Percentiles rank a stretch among this genome's conserved stretches.
Conservation (phyloP, 2,113 vertebrate species). For the Sylvietta virens region DNA sequence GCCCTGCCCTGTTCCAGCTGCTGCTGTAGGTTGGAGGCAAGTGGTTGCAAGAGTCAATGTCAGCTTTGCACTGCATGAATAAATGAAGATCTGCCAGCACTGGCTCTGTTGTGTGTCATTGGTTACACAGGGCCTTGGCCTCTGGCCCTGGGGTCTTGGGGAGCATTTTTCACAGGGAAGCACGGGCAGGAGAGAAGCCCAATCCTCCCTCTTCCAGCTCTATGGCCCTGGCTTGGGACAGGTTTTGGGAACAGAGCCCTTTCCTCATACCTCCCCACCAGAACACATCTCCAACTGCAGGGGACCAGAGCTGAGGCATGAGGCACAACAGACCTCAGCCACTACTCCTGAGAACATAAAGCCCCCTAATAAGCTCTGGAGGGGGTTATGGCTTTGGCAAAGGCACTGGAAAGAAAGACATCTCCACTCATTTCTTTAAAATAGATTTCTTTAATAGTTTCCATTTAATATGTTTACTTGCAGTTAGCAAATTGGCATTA, state of each 20-base stretch:
- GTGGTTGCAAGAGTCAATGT: constrained; percentile 46
- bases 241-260: neutral
- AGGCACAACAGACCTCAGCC: neutral
- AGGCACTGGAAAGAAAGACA: constrained; percentile 31
- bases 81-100: neutral
- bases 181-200: neutral
- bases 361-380: fast-evolving
- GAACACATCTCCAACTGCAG: too few species aligned
- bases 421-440: constrained; percentile 64
- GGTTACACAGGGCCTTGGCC: neutral
- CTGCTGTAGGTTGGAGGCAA: neutral
- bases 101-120: neutral
- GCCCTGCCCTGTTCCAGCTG: neutral
- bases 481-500: constrained; percentile 74
- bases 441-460: constrained; percentile 80
- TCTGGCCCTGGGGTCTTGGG: neutral
- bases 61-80: neutral
- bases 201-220: neutral
- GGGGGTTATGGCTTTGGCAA: fast-evolving
- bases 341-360: fast-evolving
- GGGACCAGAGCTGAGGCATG: neutral
- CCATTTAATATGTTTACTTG: constrained; percentile 68
- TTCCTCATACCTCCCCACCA: neutral
- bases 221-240: fast-evolving
- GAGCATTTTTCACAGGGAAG: neutral